Evolutionary conservation across 2,113 vertebrate species (phyloP).

Genomic region (Chamaetylas fuelleborni): DNA sequence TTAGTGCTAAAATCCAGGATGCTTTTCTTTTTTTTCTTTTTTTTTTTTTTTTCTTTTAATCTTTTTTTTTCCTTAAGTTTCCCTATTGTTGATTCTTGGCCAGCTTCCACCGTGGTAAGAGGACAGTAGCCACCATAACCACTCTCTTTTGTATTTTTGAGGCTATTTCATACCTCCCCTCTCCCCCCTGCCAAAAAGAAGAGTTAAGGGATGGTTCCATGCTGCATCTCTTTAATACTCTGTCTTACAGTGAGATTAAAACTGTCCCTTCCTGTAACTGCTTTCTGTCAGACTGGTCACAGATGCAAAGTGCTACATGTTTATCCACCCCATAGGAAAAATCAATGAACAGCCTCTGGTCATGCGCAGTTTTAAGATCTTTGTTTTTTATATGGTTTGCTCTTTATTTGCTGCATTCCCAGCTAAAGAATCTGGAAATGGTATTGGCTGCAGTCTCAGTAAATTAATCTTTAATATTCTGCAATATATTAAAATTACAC

Average conservation of each 20-base stretch:
- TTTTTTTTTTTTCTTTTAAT: background rate
- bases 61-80: background rate
- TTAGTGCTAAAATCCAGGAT: background rate
- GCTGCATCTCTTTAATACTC: background rate
- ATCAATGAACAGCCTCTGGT: background rate
- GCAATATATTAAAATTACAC: background rate
- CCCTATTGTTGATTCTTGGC: background rate
- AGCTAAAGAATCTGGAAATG: background rate
- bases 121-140: background rate
- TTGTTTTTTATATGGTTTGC: background rate
- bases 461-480: background rate
- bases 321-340: background rate
- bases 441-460: background rate
- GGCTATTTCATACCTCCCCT: background rate
- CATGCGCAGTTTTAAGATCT: background rate
- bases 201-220: background rate
- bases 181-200: background rate
- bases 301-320: background rate
- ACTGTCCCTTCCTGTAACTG: background rate
- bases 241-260: background rate
- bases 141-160: background rate
- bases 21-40: background rate
- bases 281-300: background rate
- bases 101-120: background rate
- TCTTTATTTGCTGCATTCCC: background rate